Evolutionary conservation across 2,113 vertebrate genomes (phyloP).

Genomic region (Anas platyrhynchos): DNA sequence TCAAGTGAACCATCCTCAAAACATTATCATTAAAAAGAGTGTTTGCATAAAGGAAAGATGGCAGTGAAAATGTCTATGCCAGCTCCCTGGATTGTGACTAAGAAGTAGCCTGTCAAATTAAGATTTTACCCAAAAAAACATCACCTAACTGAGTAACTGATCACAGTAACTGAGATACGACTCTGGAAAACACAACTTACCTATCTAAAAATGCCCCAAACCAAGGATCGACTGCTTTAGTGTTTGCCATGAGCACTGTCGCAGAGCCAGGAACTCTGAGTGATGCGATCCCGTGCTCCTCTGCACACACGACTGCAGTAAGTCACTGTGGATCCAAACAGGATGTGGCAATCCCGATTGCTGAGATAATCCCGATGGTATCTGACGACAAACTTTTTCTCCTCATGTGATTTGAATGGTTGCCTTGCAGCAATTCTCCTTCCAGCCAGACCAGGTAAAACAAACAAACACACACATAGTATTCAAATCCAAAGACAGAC

Average conservation of each 20-base stretch:
- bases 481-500: background rate
- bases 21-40: background rate
- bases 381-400: background rate
- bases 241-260: background rate
- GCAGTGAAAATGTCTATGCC: background rate
- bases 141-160: too few relatives aligned
- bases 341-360: background rate
- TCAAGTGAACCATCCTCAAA: background rate
- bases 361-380: background rate
- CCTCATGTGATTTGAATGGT: background rate
- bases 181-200: background rate
- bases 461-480: accelerated
- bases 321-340: background rate
- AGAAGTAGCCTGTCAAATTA: background rate
- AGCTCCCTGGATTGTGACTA: background rate
- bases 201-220: background rate
- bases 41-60: background rate
- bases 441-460: background rate
- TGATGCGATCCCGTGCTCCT: background rate
- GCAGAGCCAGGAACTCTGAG: background rate
- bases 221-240: background rate
- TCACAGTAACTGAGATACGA: background rate
- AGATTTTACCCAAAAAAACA: background rate
- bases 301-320: background rate
- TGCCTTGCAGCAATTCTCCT: background rate